A percentile compares a stretch with the other conserved stretches of the same genome.
phyloP scores from a whole-genome alignment of 1,140 invertebrate species.

The Oryctes rhinoceros region DNA sequence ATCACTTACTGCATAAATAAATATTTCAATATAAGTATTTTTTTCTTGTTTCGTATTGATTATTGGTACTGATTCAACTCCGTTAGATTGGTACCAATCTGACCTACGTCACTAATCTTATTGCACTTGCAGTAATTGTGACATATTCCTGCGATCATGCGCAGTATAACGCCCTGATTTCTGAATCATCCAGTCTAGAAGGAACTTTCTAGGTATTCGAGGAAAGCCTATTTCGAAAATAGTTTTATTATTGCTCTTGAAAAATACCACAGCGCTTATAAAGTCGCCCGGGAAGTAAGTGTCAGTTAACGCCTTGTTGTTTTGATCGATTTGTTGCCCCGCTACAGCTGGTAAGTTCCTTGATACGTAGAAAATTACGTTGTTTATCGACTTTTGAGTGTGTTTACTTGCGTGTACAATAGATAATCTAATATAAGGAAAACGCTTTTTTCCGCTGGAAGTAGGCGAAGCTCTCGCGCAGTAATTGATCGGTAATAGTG shows the following conservation, averaged over 20 bases:
- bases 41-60: not conserved
- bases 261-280: not conserved
- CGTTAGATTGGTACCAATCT: not conserved
- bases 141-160: not conserved
- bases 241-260: not conserved
- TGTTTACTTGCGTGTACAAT: not conserved
- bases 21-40: not conserved
- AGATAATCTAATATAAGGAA: not conserved
- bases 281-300: not conserved
- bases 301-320: not conserved
- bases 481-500: not conserved
- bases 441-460: not conserved
- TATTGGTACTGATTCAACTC: not conserved
- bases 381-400: not conserved
- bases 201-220: not conserved
- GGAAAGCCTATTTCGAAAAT: not conserved
- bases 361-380: not conserved
- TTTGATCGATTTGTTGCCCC: not conserved
- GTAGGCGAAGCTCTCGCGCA: not conserved
- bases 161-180: not conserved
- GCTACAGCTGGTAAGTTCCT: not conserved
- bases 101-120: not conserved
- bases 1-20: too few species aligned
- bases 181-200: not conserved
- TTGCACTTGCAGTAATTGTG: not conserved